These are phyloP conservation scores for Gasteruption jaculator DNA, from an alignment of 2,888 invertebrate species.

Conservation along the genomic window DNA sequence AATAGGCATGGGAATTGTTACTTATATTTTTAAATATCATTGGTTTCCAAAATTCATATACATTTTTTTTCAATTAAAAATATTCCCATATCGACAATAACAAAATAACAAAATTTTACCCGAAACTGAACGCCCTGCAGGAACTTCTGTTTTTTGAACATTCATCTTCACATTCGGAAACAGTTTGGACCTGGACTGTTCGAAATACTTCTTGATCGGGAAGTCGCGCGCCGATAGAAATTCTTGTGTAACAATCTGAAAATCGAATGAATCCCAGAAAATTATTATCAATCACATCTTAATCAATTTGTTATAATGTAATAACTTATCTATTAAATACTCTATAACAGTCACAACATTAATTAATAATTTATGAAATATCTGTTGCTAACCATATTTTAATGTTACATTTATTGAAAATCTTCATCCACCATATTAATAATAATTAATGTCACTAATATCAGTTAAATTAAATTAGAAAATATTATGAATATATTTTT, in stretches of 20 bases:
- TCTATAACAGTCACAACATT: too few relatives aligned
- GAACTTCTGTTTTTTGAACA: conserved; percentile 51
- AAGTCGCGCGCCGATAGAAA: conserved; percentile 54
- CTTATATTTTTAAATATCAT: not conserved
- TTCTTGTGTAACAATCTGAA: conserved; percentile 56
- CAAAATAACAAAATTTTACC: conserved; percentile 44
- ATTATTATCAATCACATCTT: too few relatives aligned
- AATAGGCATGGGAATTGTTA: too few relatives aligned
- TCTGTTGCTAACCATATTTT: too few relatives aligned
- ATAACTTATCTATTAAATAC: too few relatives aligned
- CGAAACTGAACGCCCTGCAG: conserved; percentile 55
- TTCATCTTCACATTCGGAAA: conserved; percentile 53
- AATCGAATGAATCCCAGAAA: conserved; percentile 17
- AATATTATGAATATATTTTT: too few relatives aligned
- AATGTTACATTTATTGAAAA: too few relatives aligned
- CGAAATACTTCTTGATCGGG: conserved; percentile 47
- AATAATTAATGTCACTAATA: too few relatives aligned
- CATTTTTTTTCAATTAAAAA: not conserved
- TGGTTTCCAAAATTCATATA: not conserved
- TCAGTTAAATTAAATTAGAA: too few relatives aligned
- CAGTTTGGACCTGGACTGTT: conserved; percentile 44
- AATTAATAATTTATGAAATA: too few relatives aligned
- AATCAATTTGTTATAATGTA: too few relatives aligned
- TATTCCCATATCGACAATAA: conserved; percentile 2
- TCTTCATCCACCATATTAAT: too few relatives aligned